Evolutionary conservation across 2,888 invertebrate genomes (phyloP), one percentile per base, ranked within the genome.

Genomic region (Orthosia cruda): DNA sequence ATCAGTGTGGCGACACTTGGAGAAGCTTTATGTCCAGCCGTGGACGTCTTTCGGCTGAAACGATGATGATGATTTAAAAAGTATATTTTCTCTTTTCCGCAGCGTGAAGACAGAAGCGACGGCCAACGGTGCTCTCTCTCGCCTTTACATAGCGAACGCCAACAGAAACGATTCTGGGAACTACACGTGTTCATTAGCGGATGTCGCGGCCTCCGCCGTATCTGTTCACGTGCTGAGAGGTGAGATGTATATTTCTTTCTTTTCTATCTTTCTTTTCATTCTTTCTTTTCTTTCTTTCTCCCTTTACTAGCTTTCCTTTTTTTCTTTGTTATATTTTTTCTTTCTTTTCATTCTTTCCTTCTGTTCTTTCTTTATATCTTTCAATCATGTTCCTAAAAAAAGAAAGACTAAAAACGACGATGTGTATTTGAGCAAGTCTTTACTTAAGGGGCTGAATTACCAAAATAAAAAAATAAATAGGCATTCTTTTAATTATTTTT

Each of bases 91-190:
- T 71, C 81, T 93, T 92, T 80, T 90, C 74, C 94, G 57, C 96
- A 98, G 98, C 89, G 98, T 98, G 67, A 98, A 98, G 96, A 98
- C 98, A 66, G 98, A 98, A 92, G 97, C 98, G 91, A 97, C 97
- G 69, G 96, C 97, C 20, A 98, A 98, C 88, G 98, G 98, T 62
- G 98, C 98, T 26, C 95, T 98, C 77, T 98, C 98, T 80, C 97
- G 98, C 71, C 97, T 98, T 77, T 98, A 98, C 95, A 98, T 98
- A 85, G 98, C 98, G 74, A 98, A 98, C 93, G 98, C 98, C 67
- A 98, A 98, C 91, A 97, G 97, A 87, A 97, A 98, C 81, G 98
- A 98, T 91, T 98, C 98, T 50, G 98, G 98, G 52, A 98, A 98
- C 93, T 98, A 98, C 93, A 98, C 98, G 72, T 98, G 98, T 91